Percentiles rank a stretch among this genome's conserved stretches.
These are phyloP conservation scores for Strigamia transsilvanica DNA, from an alignment of 2,888 invertebrate species.

Conservation along the genomic window DNA sequence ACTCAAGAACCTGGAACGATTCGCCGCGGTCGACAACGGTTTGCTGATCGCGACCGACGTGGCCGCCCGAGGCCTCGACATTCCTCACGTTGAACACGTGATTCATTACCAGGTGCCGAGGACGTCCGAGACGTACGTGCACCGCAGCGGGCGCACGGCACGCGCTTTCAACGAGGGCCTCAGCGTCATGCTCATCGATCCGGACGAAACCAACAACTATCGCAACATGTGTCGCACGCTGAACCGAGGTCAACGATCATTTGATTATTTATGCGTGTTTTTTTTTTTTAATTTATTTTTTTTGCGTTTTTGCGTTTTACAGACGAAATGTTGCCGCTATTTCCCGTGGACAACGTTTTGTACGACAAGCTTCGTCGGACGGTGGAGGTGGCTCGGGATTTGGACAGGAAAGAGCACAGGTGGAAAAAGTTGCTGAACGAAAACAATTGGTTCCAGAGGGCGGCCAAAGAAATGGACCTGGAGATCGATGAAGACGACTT, in stretches of 20 bases:
- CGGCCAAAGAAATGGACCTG: constrained; percentile 86
- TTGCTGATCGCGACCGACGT: constrained; percentile 93
- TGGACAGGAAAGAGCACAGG: constrained; percentile 79
- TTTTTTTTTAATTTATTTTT: too few relatives aligned
- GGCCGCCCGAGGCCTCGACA: constrained; percentile 95
- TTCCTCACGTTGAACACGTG: constrained; percentile 91
- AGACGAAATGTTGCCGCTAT: constrained; percentile 84
- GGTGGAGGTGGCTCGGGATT: constrained; percentile 78
- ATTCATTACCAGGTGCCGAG: constrained; percentile 96
- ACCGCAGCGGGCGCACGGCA: constrained; percentile 96
- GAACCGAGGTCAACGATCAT: constrained; percentile 73
- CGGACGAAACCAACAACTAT: constrained; percentile 82
- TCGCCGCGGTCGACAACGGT: constrained; percentile 72
- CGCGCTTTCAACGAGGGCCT: constrained; percentile 87
- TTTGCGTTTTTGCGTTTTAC: constrained; percentile 57
- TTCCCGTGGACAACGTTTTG: constrained; percentile 76
- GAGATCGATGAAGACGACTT: constrained; percentile 75
- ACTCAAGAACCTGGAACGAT: constrained; percentile 89
- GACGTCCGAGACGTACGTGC: constrained; percentile 95
- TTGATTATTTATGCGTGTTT: too few relatives aligned
- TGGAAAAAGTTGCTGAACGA: constrained; percentile 73
- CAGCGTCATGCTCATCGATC: constrained; percentile 90
- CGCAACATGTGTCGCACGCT: constrained; percentile 83
- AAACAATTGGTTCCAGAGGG: constrained; percentile 84
- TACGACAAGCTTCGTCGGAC: constrained; percentile 74